Evolutionary conservation across 2,113 vertebrate genomes (phyloP).

Genomic region (Enhydra lutris): DNA sequence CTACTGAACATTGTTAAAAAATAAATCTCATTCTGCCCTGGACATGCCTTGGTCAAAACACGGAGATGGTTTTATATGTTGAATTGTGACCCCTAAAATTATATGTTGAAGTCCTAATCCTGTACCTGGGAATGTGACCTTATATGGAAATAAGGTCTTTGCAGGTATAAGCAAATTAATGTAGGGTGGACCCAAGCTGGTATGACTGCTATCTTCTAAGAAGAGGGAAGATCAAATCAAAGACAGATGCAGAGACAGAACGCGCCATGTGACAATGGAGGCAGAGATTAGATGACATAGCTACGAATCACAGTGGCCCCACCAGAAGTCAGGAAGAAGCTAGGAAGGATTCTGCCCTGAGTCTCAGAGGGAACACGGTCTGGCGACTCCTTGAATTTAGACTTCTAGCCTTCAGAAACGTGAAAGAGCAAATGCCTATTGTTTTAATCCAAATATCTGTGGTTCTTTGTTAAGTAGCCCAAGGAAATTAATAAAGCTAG

Average conservation of each 20-base stretch:
- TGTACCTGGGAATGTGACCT: neutral
- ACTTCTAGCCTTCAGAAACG: neutral
- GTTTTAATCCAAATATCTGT: neutral
- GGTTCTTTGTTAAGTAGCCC: neutral
- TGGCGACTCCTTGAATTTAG: neutral
- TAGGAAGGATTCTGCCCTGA: neutral
- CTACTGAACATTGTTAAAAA: neutral
- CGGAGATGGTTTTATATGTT: neutral
- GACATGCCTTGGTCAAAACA: neutral
- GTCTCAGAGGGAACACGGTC: too few species aligned
- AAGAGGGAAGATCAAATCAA: neutral
- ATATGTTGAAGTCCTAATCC: neutral
- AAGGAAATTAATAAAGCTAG: neutral
- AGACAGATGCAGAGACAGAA: neutral
- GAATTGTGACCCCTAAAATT: neutral
- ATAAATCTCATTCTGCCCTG: neutral
- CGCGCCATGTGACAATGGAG: neutral
- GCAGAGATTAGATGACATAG: neutral
- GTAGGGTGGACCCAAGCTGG: too few species aligned
- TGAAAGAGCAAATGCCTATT: neutral
- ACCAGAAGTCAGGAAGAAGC: neutral
- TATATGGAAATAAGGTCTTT: neutral
- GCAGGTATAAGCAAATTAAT: neutral
- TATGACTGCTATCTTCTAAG: neutral
- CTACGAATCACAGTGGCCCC: neutral